phyloP scores from a whole-genome alignment of 2,113 vertebrate species.

The Myanophis thanlyinensis region DNA sequence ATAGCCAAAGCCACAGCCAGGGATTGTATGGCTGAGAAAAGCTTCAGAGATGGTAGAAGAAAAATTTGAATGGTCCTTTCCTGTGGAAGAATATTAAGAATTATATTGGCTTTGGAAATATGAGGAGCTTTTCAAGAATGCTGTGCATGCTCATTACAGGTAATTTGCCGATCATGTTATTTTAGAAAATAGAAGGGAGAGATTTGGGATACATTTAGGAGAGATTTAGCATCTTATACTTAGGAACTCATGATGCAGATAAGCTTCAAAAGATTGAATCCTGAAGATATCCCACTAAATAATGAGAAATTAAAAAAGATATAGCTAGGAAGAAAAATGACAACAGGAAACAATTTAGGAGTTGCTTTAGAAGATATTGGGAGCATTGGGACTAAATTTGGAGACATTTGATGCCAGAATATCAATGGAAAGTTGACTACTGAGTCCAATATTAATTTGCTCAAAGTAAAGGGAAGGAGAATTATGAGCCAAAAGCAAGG shows the following conservation, averaged over 20 bases:
- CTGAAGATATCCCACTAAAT: too few species aligned
- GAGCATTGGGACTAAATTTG: neutral
- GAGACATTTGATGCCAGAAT: neutral
- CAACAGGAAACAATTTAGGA: neutral
- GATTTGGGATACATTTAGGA: too few species aligned
- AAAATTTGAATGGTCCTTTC: neutral
- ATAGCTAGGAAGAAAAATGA: neutral
- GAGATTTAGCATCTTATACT: too few species aligned
- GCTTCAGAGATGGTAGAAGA: neutral
- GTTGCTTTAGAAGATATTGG: neutral
- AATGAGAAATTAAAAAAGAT: neutral
- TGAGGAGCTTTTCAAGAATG: too few species aligned
- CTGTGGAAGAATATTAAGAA: neutral
- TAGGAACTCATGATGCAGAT: neutral
- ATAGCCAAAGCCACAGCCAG: too few species aligned
- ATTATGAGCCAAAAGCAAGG: neutral
- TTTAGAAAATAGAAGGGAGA: too few species aligned
- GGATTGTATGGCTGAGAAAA: too few species aligned
- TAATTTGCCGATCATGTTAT: too few species aligned
- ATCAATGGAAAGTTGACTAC: neutral
- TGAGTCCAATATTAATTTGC: neutral
- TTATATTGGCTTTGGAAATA: too few species aligned
- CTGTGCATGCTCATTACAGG: too few species aligned
- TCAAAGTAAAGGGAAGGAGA: neutral
- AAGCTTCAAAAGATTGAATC: too few species aligned